These are phyloP conservation scores for Tetranychus piercei DNA, from an alignment of 2,888 invertebrate genomes.

Conservation along the genomic window DNA sequence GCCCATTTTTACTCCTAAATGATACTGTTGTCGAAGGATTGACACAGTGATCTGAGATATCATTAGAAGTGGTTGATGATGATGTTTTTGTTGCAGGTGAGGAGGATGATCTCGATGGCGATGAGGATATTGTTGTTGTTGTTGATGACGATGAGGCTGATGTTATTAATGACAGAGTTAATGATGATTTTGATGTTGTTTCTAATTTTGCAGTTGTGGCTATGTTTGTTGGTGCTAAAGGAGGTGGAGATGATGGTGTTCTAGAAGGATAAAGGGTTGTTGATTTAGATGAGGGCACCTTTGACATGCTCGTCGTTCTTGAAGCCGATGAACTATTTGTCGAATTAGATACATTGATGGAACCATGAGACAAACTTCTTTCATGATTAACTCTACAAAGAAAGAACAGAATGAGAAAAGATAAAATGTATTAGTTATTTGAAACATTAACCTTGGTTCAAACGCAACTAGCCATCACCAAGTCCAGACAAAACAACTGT, in stretches of 20 bases:
- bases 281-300: too few relatives aligned
- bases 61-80: neutral
- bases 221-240: slow-evolving; percentile 2
- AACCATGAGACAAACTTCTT: too few relatives aligned
- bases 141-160: neutral
- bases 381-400: too few relatives aligned
- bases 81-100: neutral
- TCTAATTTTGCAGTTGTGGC: neutral
- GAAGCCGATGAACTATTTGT: too few relatives aligned
- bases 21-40: neutral
- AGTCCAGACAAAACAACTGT: too few relatives aligned
- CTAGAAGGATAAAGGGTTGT: too few relatives aligned
- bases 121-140: neutral
- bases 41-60: neutral
- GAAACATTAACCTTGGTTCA: too few relatives aligned
- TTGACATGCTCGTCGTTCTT: too few relatives aligned
- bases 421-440: too few relatives aligned
- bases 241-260: slow-evolving; percentile 12
- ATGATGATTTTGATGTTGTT: slow-evolving; percentile 10
- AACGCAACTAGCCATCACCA: too few relatives aligned
- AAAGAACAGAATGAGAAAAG: too few relatives aligned
- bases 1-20: neutral
- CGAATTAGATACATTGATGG: too few relatives aligned
- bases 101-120: neutral
- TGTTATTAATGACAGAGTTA: slow-evolving; percentile 4